A percentile compares a stretch with the other conserved stretches of the same genome.
phyloP scores from a whole-genome alignment of 2,888 invertebrate genomes.

The Heteromyza rotundicornis region DNA sequence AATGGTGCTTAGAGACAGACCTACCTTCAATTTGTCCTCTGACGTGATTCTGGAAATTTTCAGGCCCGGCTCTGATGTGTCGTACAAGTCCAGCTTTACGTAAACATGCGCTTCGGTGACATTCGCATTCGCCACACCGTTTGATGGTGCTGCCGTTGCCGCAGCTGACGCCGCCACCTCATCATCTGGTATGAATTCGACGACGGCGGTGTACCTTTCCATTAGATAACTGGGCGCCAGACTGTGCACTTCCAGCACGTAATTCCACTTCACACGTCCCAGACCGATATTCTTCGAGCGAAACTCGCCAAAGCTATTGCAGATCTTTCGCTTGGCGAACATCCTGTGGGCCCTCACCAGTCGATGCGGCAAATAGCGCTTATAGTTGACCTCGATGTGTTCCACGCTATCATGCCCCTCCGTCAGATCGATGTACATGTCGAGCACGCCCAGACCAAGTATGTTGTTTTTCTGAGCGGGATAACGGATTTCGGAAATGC shows the following conservation, averaged over 20 bases:
- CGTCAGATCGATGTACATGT: slow-evolving; percentile 85
- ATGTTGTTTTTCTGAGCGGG: slow-evolving; percentile 79
- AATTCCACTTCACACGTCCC: slow-evolving; percentile 75
- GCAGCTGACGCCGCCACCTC: slow-evolving; percentile 64
- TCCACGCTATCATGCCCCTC: slow-evolving; percentile 74
- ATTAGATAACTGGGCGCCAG: slow-evolving; percentile 82
- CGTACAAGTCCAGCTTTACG: slow-evolving; percentile 49
- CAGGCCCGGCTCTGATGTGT: slow-evolving; percentile 67
- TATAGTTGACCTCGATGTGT: slow-evolving; percentile 77
- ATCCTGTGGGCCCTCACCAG: slow-evolving; percentile 76
- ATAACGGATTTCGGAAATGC: slow-evolving; percentile 79
- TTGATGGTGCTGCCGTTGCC: slow-evolving; percentile 18
- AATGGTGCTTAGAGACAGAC: too few species aligned
- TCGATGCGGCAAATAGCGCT: slow-evolving; percentile 82
- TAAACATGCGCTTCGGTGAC: slow-evolving; percentile 33
- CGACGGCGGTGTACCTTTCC: slow-evolving; percentile 66
- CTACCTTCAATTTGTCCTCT: slow-evolving; percentile 66
- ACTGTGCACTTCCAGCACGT: slow-evolving; percentile 79
- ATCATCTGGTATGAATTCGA: slow-evolving; percentile 64
- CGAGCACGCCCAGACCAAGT: slow-evolving; percentile 83
- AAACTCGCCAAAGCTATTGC: slow-evolving; percentile 69
- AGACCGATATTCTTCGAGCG: slow-evolving; percentile 67
- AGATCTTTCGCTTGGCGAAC: slow-evolving; percentile 79
- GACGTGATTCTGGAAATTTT: slow-evolving; percentile 64
- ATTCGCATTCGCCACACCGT: slow-evolving; percentile 25